Base-by-base conservation (phyloP, 1,140 invertebrate genomes). In the Caenorhabditis remanei region DNA sequence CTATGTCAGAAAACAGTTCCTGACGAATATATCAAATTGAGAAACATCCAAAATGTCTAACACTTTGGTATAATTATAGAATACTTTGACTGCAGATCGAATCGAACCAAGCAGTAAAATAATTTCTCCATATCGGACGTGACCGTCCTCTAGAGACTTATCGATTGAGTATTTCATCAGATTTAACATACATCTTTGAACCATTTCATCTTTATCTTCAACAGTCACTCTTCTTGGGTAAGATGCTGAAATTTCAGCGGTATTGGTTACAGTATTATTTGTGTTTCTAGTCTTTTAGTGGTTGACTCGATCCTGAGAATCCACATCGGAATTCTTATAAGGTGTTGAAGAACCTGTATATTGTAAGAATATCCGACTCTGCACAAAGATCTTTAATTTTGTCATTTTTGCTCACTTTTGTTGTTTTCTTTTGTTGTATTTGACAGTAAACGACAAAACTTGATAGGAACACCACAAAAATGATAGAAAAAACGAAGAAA, bases 61-160 rank as follows among this genome's bases (percentile, higher is more conserved):
- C 8, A 16, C 21, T 21, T 32, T 61, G 4, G 85, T 86, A 32
- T 86, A 67, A 21, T 71, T 53, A 43, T 86, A 65, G 32, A 40
- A 75, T 8, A 21, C 41, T 50, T 65, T 61, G 0, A 79, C 63
- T 82, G 65, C 41, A 61, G 65, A 43, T 65, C 61, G 13, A 65
- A 65, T 65, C 32, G 61, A 65, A 21, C 32, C 32, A 40, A 63
- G 83, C 32, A 79, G 24, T 7, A 86, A 24, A 32, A 86, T n/a
- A 43, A 86, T 63, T n/a, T 50, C 41, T 32, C 85, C 85, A 43
- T 24, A 46, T 24, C 85, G 43, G 11, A 79, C 85, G 48, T 46
- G 24, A 19, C 19, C 85, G n/a, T 53, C 19, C 7, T 43, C 43
- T n/a, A 43, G 53, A 19, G 32, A 41, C 19, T 86, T 86, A 6